Conservation (phyloP, 2,797 vertebrate species). For the Sciurus carolinensis region DNA sequence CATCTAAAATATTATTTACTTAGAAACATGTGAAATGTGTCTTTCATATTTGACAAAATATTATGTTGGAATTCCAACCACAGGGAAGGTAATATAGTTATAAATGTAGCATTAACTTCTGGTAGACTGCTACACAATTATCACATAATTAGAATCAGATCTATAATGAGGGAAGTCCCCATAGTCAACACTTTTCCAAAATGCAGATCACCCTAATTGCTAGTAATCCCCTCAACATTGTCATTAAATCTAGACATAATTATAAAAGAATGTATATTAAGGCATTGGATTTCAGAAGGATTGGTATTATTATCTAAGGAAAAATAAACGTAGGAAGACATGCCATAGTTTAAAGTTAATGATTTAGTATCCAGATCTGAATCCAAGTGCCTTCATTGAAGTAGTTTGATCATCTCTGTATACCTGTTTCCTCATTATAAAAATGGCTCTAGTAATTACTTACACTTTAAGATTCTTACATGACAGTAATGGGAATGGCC, state of each 20-base stretch:
- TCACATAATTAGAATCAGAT: not conserved
- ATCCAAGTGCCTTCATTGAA: too few relatives aligned
- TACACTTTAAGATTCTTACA: not conserved
- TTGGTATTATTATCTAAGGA: too few relatives aligned
- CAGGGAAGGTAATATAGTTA: not conserved
- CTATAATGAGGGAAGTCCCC: not conserved
- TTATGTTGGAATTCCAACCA: not conserved
- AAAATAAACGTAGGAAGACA: too few relatives aligned
- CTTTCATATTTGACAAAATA: not conserved
- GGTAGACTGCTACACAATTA: not conserved
- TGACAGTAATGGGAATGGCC: not conserved
- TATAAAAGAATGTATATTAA: too few relatives aligned
- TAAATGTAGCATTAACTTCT: not conserved
- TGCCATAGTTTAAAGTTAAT: too few relatives aligned
- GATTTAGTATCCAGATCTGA: too few relatives aligned
- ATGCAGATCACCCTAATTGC: not conserved
- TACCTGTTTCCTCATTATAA: not conserved
- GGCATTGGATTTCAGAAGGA: too few relatives aligned
- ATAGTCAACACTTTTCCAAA: not conserved
- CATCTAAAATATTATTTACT: conserved; percentile 5
- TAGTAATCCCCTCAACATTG: not conserved
- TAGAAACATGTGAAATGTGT: not conserved
- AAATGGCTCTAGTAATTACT: not conserved
- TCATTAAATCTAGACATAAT: not conserved
- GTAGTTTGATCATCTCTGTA: too few relatives aligned